phyloP scores from a whole-genome alignment of 2,113 vertebrate genomes.

The Oostethus manadensis region DNA sequence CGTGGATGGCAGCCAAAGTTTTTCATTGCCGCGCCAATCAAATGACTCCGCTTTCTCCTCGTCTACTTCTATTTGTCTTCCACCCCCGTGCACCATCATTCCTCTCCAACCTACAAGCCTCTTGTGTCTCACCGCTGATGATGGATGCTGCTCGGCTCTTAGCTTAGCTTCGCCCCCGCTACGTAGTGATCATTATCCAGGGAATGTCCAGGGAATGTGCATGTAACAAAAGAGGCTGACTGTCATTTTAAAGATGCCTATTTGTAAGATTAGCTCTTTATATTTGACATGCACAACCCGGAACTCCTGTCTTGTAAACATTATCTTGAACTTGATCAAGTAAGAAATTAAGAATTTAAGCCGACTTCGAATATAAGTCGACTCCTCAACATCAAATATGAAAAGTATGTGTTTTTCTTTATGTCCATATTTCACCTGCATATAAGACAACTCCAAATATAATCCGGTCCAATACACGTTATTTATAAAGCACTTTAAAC shows the following conservation, averaged over 20 bases:
- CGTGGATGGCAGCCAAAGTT: slow-evolving; percentile 36
- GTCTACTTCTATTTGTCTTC: slow-evolving; percentile 11
- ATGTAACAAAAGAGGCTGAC: slow-evolving; percentile 14
- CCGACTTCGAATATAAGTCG: too few relatives aligned
- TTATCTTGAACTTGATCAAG: too few relatives aligned
- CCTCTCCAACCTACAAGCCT: neutral
- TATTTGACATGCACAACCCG: neutral
- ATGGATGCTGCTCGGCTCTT: slow-evolving; percentile 20
- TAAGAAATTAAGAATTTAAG: too few relatives aligned
- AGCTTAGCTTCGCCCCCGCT: slow-evolving; percentile 25
- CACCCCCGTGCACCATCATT: neutral
- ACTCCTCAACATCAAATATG: too few relatives aligned
- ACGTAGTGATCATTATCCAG: slow-evolving; percentile 9
- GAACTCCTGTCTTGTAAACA: too few relatives aligned
- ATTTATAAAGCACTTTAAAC: too few relatives aligned
- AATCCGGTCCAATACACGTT: too few relatives aligned
- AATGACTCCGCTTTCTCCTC: slow-evolving; percentile 53
- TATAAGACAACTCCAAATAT: too few relatives aligned
- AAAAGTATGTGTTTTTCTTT: too few relatives aligned
- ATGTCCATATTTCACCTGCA: too few relatives aligned
- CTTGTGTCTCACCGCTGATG: slow-evolving; percentile 26
- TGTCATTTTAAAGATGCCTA: neutral
- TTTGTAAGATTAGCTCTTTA: neutral
- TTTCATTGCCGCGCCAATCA: slow-evolving; percentile 35
- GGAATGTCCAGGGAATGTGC: slow-evolving; percentile 19